These are phyloP conservation scores for Epizoanthus stellaris DNA, from an alignment of 92 coral and sea anemone species.

Conservation along the genomic window DNA sequence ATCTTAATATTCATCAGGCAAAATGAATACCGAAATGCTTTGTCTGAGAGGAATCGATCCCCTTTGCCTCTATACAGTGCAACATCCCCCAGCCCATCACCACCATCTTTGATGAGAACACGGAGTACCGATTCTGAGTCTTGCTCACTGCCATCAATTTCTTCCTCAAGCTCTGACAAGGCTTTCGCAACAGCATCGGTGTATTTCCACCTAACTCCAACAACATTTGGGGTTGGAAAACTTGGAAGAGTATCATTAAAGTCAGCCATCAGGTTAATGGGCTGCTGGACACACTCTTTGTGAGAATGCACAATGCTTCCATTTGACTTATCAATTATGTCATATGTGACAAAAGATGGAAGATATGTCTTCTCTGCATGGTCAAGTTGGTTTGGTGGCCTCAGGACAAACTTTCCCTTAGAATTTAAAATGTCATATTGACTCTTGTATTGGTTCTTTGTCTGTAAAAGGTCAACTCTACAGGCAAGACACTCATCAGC, in stretches of 20 bases:
- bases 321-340: not conserved
- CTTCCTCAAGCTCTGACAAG: not conserved
- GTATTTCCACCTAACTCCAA: constrained; percentile 22
- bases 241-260: too few relatives aligned
- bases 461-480: constrained; percentile 36
- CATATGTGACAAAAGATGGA: constrained; percentile 35
- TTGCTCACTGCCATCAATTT: not conserved
- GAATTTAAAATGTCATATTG: constrained; percentile 32
- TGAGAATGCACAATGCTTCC: too few relatives aligned
- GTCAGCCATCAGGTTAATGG: too few relatives aligned
- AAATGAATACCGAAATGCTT: constrained; percentile 41
- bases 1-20: constrained; percentile 29
- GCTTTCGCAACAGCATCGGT: constrained; percentile 35
- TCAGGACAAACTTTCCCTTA: not conserved
- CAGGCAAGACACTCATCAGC: constrained; percentile 49
- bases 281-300: too few relatives aligned
- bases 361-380: constrained; percentile 29
- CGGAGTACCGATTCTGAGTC: not conserved
- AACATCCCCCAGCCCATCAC: constrained; percentile 42
- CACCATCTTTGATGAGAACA: constrained; percentile 51
- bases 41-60: constrained; percentile 27
- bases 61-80: constrained; percentile 41
- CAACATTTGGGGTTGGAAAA: constrained; percentile 40
- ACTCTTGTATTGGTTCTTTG: constrained; percentile 42
- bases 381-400: constrained; percentile 14